phyloP scores from a whole-genome alignment of 2,888 invertebrate genomes.

The Agrotis ipsilon region DNA sequence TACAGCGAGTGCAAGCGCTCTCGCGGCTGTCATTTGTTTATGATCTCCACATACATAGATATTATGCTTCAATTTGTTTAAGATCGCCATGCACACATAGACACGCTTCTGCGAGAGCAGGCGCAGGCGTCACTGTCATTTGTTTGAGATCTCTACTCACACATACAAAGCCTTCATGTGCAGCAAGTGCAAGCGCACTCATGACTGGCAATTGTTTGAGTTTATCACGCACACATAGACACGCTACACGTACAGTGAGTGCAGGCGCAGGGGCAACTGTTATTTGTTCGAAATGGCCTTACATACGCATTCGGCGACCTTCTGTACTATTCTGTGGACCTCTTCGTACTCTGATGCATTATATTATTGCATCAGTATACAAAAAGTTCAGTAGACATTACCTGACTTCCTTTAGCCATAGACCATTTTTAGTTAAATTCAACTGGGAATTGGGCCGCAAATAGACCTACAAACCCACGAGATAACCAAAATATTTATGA shows the following conservation, averaged over 20 bases:
- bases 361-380: slow-evolving; percentile 26
- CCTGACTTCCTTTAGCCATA: too few relatives aligned
- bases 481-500: slow-evolving; percentile 15
- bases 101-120: not conserved
- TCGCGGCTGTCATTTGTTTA: not conserved
- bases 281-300: not conserved
- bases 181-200: not conserved
- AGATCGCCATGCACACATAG: too few relatives aligned
- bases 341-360: too few relatives aligned
- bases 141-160: not conserved
- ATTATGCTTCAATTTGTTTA: too few relatives aligned
- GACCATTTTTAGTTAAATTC: not conserved
- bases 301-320: not conserved
- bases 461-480: not conserved
- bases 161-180: not conserved
- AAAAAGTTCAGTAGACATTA: slow-evolving; percentile 8
- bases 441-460: not conserved
- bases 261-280: too few relatives aligned
- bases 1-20: not conserved
- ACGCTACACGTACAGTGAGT: not conserved
- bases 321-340: not conserved
- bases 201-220: not conserved
- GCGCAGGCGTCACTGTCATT: not conserved
- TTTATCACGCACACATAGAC: not conserved
- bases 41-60: not conserved